phyloP scores from a whole-genome alignment of 2,113 vertebrate species.

The Hystrix cristata region DNA sequence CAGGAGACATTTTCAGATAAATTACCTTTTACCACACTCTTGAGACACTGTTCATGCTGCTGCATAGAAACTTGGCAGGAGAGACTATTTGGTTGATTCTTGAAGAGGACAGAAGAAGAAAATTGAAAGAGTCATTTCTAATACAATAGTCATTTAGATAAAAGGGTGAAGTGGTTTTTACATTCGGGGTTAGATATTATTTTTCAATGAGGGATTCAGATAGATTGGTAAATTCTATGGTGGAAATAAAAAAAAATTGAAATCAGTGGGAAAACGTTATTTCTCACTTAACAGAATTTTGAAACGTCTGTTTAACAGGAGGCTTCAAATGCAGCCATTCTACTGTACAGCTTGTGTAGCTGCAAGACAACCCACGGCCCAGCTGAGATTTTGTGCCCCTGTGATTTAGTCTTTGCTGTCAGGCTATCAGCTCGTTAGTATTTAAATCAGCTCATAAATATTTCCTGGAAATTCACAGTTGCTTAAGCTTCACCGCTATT shows the following conservation, averaged over 20 bases:
- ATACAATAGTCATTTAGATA: background rate
- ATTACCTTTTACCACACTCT: conserved; percentile 56
- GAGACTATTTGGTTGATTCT: conserved; percentile 15
- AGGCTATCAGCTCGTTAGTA: conserved; percentile 70
- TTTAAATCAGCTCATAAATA: conserved; percentile 81
- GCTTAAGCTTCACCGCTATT: conserved; percentile 48
- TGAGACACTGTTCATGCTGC: conserved; percentile 33
- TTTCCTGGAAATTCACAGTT: conserved; percentile 79
- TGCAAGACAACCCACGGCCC: background rate
- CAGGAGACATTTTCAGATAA: conserved; percentile 67
- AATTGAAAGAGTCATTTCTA: conserved; percentile 20
- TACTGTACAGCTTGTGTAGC: background rate
- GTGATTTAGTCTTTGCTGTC: conserved; percentile 42
- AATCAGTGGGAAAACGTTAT: conserved; percentile 54
- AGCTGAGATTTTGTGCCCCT: conserved; percentile 32
- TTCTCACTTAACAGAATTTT: conserved; percentile 47
- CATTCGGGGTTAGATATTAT: background rate
- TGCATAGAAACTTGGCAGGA: background rate
- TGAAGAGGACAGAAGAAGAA: conserved; percentile 19
- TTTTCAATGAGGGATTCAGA: conserved; percentile 47
- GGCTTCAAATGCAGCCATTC: background rate
- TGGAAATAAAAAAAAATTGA: conserved; percentile 29
- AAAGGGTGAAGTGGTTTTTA: conserved; percentile 37
- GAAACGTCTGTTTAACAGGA: conserved; percentile 37
- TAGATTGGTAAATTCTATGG: background rate